These are phyloP conservation scores for Periophthalmus modestus DNA, from an alignment of 2,113 vertebrate genomes.

Conservation along the genomic window DNA sequence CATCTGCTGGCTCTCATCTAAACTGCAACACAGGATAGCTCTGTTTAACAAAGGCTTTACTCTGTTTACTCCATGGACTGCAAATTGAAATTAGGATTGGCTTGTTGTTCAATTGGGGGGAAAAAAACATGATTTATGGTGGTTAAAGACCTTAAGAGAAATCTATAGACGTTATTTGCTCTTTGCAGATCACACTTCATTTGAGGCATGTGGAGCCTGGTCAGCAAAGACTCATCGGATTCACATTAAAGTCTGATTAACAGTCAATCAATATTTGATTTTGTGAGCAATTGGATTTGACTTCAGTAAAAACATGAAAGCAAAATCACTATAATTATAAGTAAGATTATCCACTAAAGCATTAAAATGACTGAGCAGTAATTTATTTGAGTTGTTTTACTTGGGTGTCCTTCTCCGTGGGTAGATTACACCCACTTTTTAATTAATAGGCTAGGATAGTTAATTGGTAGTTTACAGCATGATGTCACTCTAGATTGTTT, in stretches of 20 bases:
- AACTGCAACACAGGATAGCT: neutral
- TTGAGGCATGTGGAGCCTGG: conserved; percentile 25
- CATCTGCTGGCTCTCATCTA: neutral
- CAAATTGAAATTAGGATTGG: too few relatives aligned
- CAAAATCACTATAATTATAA: neutral
- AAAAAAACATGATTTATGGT: neutral
- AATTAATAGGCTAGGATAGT: too few relatives aligned
- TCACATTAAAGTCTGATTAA: conserved; percentile 25
- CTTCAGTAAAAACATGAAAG: neutral
- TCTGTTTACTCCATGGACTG: neutral
- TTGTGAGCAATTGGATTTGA: neutral
- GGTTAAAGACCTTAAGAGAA: neutral
- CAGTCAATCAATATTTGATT: neutral
- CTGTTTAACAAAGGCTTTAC: neutral
- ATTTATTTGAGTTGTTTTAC: neutral
- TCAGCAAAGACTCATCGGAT: conserved; percentile 52
- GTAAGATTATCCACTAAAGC: neutral
- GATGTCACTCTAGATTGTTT: too few relatives aligned
- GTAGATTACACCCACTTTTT: neutral
- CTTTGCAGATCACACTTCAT: conserved; percentile 1
- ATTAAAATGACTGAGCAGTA: neutral
- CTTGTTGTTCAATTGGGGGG: too few relatives aligned
- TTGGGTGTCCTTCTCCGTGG: neutral
- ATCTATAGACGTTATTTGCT: neutral
- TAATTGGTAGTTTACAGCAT: too few relatives aligned